These are phyloP conservation scores for Morus bassanus DNA, from an alignment of 2,797 vertebrate genomes.

Conservation along the genomic window DNA sequence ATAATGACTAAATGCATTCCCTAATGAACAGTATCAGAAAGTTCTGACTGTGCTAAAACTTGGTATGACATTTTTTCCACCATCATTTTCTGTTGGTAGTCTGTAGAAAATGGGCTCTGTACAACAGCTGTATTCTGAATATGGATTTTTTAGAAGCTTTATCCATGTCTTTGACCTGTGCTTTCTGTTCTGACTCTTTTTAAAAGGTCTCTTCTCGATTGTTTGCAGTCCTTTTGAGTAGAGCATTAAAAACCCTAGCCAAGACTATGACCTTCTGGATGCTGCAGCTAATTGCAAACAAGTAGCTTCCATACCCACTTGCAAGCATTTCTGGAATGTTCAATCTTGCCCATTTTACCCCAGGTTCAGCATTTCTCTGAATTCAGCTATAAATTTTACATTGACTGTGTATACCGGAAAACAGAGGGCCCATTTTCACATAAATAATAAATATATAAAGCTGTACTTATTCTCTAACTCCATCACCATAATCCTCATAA, in stretches of 20 bases:
- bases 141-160: conserved; percentile 43
- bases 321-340: neutral
- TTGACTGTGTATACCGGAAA: conserved; percentile 17
- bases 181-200: conserved; percentile 1
- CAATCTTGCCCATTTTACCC: conserved; percentile 30
- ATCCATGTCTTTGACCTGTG: neutral
- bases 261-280: conserved; percentile 47
- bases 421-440: conserved; percentile 39
- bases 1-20: conserved; percentile 27
- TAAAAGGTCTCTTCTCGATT: conserved; percentile 17
- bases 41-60: conserved; percentile 22
- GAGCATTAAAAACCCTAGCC: conserved; percentile 23
- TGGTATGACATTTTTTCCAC: neutral
- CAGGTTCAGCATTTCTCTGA: conserved; percentile 47
- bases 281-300: conserved; percentile 55
- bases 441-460: conserved; percentile 59
- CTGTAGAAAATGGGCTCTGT: conserved; percentile 8
- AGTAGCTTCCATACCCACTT: neutral
- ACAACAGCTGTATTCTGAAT: neutral
- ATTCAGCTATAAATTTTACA: conserved; percentile 62
- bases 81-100: neutral
- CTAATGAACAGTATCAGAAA: conserved; percentile 5
- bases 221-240: conserved; percentile 5
- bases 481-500: neutral
- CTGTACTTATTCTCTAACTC: conserved; percentile 24